Evolutionary conservation across 1,140 invertebrate species (phyloP), one percentile per base, ranked within the genome.

Genomic region (Sycobia sp.): DNA sequence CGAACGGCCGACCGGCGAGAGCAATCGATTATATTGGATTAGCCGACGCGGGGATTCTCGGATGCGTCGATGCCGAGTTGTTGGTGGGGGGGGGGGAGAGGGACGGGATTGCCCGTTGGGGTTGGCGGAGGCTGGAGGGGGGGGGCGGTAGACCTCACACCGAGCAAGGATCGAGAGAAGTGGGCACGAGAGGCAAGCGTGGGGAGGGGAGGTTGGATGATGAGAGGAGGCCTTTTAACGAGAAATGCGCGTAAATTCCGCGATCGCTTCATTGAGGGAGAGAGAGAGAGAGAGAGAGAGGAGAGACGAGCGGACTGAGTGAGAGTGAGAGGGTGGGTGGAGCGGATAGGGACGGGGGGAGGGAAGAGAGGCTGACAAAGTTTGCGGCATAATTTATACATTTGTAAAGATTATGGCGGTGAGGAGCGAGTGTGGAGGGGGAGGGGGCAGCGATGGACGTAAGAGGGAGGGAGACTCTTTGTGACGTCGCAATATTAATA

Each of bases 121-220:
- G 16, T 14, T 38, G n/a, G 39, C n/a, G 10, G 39, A 20, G n/a
- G n/a, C n/a, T n/a, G n/a, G n/a, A 9, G n/a, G n/a, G n/a, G n/a
- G n/a, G n/a, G n/a, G n/a, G n/a, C n/a, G n/a, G n/a, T n/a, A 18
- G 61, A 63, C 61, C 61, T 63, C 61, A 63, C 61, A 63, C 61
- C n/a, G 53, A 51, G 43, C 27, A 27, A 4, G n/a, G 39, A 55
- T 36, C 34, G n/a, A 39, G n/a, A 39, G 14, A 39, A 10, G n/a
- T 11, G n/a, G 4, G n/a, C n/a, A n/a, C n/a, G n/a, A n/a, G n/a
- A n/a, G n/a, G n/a, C n/a, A n/a, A n/a, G n/a, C n/a, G n/a, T n/a
- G n/a, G n/a, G n/a, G n/a, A n/a, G n/a, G n/a, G n/a, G n/a, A n/a
- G n/a, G n/a, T n/a, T n/a, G n/a, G n/a, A n/a, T n/a, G n/a, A n/a